phyloP scores from a whole-genome alignment of 2,888 invertebrate genomes.

The Pandemis heparana region DNA sequence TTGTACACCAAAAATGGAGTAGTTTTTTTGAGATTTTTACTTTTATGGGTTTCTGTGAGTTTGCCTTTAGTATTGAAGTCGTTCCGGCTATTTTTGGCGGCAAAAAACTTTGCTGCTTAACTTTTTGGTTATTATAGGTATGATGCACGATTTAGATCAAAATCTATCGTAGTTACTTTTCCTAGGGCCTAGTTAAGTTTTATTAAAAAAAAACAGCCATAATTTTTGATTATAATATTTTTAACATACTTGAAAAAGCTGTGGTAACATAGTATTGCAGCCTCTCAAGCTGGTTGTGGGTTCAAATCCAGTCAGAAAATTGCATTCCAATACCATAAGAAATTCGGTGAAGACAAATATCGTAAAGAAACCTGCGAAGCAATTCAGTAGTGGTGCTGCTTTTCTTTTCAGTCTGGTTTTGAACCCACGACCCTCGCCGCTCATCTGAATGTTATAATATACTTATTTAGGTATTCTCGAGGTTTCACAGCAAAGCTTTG shows the following conservation, averaged over 20 bases:
- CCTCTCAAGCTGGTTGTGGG: no score
- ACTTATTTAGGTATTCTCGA: neutral
- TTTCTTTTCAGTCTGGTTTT: no score
- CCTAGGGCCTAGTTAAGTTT: neutral
- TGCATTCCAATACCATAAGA: no score
- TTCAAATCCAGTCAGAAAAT: no score
- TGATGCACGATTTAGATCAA: neutral
- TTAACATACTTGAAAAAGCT: no score
- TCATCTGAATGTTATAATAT: neutral
- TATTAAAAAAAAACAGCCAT: neutral
- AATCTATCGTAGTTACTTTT: neutral
- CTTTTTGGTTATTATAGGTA: neutral
- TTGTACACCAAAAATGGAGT: conserved; percentile 32
- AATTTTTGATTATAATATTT: no score
- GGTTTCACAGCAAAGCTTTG: conserved; percentile 2
- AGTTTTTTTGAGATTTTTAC: conserved; percentile 31
- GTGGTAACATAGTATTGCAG: no score
- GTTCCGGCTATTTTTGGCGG: conserved; percentile 22
- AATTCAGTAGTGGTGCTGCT: no score
- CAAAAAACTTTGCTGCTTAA: conserved; percentile 1
- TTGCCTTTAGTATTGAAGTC: conserved; percentile 17
- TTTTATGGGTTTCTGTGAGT: conserved; percentile 27
- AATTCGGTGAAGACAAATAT: no score
- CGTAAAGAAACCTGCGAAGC: no score
- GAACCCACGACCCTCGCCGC: no score